Evolutionary conservation across 2,888 invertebrate genomes (phyloP).

Genomic region (Agrochola litura): DNA sequence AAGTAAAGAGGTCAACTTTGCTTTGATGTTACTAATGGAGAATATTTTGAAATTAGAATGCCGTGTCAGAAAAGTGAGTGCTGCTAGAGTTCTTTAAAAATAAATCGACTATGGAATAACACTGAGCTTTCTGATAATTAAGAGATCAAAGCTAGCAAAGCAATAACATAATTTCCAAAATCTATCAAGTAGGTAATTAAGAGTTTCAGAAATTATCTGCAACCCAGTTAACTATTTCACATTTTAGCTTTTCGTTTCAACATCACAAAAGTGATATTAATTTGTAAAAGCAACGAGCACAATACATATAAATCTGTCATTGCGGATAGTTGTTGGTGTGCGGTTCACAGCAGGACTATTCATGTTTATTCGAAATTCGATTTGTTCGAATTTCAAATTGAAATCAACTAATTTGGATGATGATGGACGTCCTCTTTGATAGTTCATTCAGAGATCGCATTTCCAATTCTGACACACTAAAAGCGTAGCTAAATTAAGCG

Average conservation of each 20-base stretch:
- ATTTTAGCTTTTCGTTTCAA: not conserved
- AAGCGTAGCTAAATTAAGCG: not conserved
- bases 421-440: not conserved
- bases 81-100: not conserved
- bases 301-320: slow-evolving; percentile 25
- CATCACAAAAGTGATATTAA: slow-evolving; percentile 5
- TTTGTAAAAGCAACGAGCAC: not conserved
- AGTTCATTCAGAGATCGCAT: not conserved
- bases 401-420: not conserved
- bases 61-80: slow-evolving; percentile 17
- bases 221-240: not conserved
- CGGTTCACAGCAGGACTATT: not conserved
- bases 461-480: not conserved
- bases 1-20: slow-evolving; percentile 26
- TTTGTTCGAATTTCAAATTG: slow-evolving; percentile 10
- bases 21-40: slow-evolving; percentile 50
- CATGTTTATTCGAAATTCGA: slow-evolving; percentile 14
- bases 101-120: not conserved
- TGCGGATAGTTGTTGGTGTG: not conserved
- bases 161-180: not conserved
- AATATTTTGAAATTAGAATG: slow-evolving; percentile 43
- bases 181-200: not conserved
- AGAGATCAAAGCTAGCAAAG: not conserved
- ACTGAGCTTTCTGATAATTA: too few relatives aligned
- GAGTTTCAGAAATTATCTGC: not conserved